These are phyloP conservation scores for Chamaea fasciata DNA, from an alignment of 2,113 vertebrate species.

Conservation along the genomic window DNA sequence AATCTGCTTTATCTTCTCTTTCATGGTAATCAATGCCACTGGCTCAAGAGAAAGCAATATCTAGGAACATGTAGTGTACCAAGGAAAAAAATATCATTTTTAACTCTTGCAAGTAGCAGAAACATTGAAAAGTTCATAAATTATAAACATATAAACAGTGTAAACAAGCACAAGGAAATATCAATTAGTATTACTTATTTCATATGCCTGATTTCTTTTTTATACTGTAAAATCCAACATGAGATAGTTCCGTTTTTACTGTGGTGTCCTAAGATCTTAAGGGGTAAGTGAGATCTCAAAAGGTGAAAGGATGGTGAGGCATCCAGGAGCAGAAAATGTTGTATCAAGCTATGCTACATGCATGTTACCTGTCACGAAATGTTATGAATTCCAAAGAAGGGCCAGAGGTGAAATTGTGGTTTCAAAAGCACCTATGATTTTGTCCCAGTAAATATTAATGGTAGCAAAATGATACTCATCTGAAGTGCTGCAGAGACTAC, in stretches of 20 bases:
- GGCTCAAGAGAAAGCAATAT: background rate
- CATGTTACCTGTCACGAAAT: background rate
- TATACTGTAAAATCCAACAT: background rate
- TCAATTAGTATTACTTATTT: background rate
- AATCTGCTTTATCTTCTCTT: background rate
- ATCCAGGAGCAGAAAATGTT: background rate
- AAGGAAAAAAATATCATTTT: background rate
- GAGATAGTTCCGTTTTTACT: background rate
- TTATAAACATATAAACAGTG: background rate
- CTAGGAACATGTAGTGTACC: background rate
- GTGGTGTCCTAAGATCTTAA: background rate
- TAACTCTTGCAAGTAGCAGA: background rate
- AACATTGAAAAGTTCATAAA: background rate
- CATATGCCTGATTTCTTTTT: background rate
- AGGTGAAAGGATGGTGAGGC: background rate
- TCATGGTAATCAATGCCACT: background rate
- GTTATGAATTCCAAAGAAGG: background rate
- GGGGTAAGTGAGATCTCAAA: background rate
- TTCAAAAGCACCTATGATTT: background rate
- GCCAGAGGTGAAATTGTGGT: background rate
- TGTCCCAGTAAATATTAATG: background rate
- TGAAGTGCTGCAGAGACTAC: background rate
- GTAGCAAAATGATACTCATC: background rate
- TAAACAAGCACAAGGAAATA: background rate
- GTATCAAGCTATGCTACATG: background rate